Evolutionary conservation across 2,113 vertebrate species (phyloP).

Genomic region (Neoarius graeffei): DNA sequence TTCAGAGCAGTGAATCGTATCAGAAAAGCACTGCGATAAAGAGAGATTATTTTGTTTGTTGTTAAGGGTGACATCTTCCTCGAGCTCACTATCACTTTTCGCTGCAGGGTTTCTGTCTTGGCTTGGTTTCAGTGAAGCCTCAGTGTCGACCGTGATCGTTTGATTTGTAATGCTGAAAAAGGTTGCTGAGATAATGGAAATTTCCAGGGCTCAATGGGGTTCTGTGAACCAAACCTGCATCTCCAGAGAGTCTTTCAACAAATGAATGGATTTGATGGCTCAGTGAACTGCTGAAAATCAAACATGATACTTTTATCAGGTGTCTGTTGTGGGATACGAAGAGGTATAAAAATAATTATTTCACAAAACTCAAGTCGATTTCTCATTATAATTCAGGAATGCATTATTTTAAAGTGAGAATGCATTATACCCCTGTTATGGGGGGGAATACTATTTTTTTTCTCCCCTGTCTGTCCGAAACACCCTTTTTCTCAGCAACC

Average conservation of each 20-base stretch:
- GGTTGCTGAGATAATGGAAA: conserved; percentile 8
- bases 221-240: not conserved
- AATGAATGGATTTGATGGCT: conserved; percentile 19
- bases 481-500: no score
- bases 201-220: not conserved
- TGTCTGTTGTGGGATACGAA: not conserved
- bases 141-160: not conserved
- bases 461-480: no score
- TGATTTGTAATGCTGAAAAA: conserved; percentile 3
- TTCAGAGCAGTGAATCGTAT: not conserved
- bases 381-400: not conserved
- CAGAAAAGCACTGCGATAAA: conserved; percentile 3
- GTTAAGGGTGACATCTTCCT: not conserved
- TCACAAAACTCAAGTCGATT: not conserved
- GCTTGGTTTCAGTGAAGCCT: not conserved
- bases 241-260: conserved; percentile 1
- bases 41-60: not conserved
- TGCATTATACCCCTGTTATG: not conserved
- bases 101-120: not conserved
- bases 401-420: not conserved
- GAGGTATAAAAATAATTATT: not conserved
- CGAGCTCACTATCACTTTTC: not conserved
- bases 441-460: no score
- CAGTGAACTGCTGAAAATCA: not conserved
- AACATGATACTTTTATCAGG: not conserved